phyloP scores from a whole-genome alignment of 2,888 invertebrate genomes.

The Drosophila falleni region DNA sequence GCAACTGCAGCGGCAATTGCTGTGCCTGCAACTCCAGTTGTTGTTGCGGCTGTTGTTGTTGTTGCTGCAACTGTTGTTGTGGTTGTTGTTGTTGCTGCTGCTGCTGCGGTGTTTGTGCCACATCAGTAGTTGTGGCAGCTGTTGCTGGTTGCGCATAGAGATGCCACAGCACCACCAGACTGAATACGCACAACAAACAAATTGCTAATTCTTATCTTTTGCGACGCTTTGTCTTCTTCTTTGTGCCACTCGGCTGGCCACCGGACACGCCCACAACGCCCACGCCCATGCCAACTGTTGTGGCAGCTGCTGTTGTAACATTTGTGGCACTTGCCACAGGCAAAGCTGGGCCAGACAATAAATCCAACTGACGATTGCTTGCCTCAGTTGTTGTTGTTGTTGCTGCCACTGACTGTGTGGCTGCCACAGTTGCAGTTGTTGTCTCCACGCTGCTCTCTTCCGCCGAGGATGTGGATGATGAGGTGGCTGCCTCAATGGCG shows the following conservation, averaged over 20 bases:
- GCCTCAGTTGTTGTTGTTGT: slow-evolving; percentile 6
- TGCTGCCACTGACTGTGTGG: slow-evolving; percentile 16
- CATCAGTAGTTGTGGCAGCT: slow-evolving; percentile 3
- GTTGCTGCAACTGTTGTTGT: slow-evolving; percentile 18
- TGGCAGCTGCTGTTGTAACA: slow-evolving; percentile 3
- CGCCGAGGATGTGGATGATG: slow-evolving; percentile 83
- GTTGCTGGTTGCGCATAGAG: slow-evolving; percentile 70
- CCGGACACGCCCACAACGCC: slow-evolving; percentile 36
- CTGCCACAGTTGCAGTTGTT: slow-evolving; percentile 8
- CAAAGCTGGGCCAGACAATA: neutral
- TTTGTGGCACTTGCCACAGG: neutral
- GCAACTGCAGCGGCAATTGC: too few species aligned
- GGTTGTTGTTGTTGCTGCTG: slow-evolving; percentile 8
- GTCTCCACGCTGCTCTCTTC: slow-evolving; percentile 81
- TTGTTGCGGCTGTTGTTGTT: neutral
- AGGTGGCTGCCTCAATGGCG: slow-evolving; percentile 82
- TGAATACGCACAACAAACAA: slow-evolving; percentile 85
- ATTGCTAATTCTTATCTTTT: slow-evolving; percentile 86
- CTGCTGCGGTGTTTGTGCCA: slow-evolving; percentile 6
- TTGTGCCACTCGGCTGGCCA: slow-evolving; percentile 76
- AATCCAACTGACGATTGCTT: neutral
- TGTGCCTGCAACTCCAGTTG: too few species aligned
- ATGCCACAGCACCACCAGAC: slow-evolving; percentile 83
- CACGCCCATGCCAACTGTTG: slow-evolving; percentile 32
- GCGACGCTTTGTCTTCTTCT: slow-evolving; percentile 85